These are phyloP conservation scores for Rhinoraja longicauda DNA, from an alignment of 2,797 vertebrate species.

Conservation along the genomic window DNA sequence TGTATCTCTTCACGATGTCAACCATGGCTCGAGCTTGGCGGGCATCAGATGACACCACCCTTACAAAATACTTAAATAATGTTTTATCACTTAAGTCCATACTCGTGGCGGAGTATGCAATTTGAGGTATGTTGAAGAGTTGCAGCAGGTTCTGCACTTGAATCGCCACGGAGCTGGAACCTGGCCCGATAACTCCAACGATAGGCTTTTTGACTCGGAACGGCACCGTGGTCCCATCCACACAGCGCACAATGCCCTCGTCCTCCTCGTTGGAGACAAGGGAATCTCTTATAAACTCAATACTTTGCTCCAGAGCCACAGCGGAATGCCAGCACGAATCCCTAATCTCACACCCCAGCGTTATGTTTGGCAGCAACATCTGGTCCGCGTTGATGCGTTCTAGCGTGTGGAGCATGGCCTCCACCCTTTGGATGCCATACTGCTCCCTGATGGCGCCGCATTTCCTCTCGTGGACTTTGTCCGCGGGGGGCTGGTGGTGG, in stretches of 20 bases:
- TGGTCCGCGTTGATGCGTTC: constrained; percentile 89
- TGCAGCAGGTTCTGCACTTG: constrained; percentile 95
- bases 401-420: constrained; percentile 93
- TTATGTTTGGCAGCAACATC: constrained; percentile 82
- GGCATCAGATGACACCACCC: constrained; percentile 94
- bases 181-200: constrained; percentile 89
- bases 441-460: constrained; percentile 93
- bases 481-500: constrained; percentile 91
- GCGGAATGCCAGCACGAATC: constrained; percentile 98
- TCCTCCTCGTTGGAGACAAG: constrained; percentile 83
- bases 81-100: constrained; percentile 96
- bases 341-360: constrained; percentile 90
- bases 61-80: constrained; percentile 95
- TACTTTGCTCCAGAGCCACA: constrained; percentile 94
- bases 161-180: constrained; percentile 93
- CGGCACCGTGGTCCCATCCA: constrained; percentile 77
- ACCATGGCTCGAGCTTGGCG: constrained; percentile 96
- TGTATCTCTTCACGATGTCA: constrained; percentile 97
- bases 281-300: constrained; percentile 93
- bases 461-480: constrained; percentile 96
- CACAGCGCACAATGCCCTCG: constrained; percentile 70
- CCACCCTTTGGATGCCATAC: constrained; percentile 95
- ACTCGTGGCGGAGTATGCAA: constrained; percentile 92
- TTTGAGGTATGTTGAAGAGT: constrained; percentile 98
- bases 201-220: constrained; percentile 85